phyloP scores from a whole-genome alignment of 1,140 invertebrate genomes.

The Chironomus tepperi region DNA sequence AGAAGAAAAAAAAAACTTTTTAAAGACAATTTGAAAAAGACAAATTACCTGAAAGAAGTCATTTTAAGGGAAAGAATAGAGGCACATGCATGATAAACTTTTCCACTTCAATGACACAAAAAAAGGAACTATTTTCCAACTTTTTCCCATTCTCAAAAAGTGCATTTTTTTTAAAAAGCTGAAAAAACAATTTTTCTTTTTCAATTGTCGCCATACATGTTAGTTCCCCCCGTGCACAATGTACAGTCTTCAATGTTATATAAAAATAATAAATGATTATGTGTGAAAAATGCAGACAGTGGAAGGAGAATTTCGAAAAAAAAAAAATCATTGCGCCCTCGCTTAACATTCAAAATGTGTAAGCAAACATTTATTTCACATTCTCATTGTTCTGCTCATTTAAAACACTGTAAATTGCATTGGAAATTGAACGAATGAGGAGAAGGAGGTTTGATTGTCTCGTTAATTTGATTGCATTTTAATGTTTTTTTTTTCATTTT shows the following conservation, averaged over 20 bases:
- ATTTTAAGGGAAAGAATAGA: too few relatives aligned
- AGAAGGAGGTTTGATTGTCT: not conserved
- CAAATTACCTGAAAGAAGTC: too few relatives aligned
- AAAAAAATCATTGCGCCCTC: not conserved
- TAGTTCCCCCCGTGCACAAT: not conserved
- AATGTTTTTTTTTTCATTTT: not conserved
- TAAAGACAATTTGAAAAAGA: too few relatives aligned
- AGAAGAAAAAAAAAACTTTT: too few relatives aligned
- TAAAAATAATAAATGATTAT: constrained; percentile 13
- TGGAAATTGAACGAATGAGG: not conserved
- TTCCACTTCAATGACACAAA: not conserved
- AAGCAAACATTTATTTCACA: constrained; percentile 8
- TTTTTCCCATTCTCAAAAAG: not conserved
- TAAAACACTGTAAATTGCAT: not conserved
- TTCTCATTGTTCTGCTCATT: not conserved
- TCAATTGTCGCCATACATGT: too few relatives aligned
- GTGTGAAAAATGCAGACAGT: not conserved
- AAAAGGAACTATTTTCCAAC: not conserved
- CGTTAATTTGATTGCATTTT: constrained; percentile 3
- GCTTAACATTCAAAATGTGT: not conserved
- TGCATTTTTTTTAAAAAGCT: not conserved
- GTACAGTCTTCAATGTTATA: not conserved
- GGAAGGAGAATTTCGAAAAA: too few relatives aligned
- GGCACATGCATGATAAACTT: too few relatives aligned
- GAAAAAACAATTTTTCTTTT: too few relatives aligned